A percentile compares a stretch with the other conserved stretches of the same genome.
Conservation (phyloP, 2,113 vertebrate genomes). For the Hemibagrus wyckioides region DNA sequence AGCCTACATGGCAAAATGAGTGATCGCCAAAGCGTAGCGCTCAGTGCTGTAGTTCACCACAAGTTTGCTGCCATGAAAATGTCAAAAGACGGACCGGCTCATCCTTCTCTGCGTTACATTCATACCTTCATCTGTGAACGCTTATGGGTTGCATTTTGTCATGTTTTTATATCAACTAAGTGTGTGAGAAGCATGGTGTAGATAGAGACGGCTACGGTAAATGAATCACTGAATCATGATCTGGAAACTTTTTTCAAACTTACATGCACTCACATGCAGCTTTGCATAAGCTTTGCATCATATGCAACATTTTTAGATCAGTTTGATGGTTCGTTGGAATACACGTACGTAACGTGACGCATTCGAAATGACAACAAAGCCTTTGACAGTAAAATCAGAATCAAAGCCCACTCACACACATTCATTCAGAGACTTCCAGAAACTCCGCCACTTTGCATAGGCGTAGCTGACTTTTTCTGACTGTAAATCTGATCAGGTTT, state of each 20-base stretch:
- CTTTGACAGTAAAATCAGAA: conserved; percentile 34
- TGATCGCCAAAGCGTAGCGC: too few relatives aligned
- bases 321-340: neutral
- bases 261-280: neutral
- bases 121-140: neutral
- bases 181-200: neutral
- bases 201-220: neutral
- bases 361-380: conserved; percentile 39
- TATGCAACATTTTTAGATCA: conserved; percentile 1
- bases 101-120: neutral
- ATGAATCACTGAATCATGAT: neutral
- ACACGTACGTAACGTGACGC: neutral
- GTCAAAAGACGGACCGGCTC: neutral
- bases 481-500: conserved; percentile 14
- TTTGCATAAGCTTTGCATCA: neutral
- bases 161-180: too few relatives aligned
- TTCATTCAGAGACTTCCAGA: conserved; percentile 36
- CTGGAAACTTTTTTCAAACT: neutral
- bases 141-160: neutral
- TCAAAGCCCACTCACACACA: conserved; percentile 40
- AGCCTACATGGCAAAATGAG: neutral
- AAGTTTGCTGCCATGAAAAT: neutral
- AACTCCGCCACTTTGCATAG: conserved; percentile 1
- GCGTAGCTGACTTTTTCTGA: conserved; percentile 18
- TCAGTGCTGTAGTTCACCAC: too few relatives aligned